Base-by-base conservation (phyloP, 2,113 vertebrate genomes). In the Ageneiosus marmoratus region DNA sequence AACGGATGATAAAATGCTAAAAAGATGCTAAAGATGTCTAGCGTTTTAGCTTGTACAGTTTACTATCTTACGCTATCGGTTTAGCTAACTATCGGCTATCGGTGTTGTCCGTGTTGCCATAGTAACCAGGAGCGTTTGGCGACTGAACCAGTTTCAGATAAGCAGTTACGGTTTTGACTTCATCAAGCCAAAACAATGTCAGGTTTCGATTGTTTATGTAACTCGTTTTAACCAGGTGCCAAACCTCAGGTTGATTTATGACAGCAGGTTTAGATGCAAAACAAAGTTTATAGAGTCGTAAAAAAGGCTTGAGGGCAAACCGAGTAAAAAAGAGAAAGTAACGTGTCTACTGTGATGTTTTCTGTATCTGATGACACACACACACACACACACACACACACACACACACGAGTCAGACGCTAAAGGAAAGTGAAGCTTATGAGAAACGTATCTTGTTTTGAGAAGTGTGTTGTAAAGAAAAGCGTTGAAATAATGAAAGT, bases 201-300 rank as follows among this genome's bases (percentile, higher is more conserved):
- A 37, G 50, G 9, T 2, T 76, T 22, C 1, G 20, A 24, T 24
- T 37, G 18, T 76, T 76, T 55, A 55, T 5, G 16, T 20, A 0
- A 29, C 11, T 18, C 20, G 29, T 60, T 41, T 50, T 22, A 53
- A 63, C 60, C 11, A 37, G 4, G 5, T 34, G 56, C 63, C 85
- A 77, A 72, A 80, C 65, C 82, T 22, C 44, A 20, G 46, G 58
- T 32, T 62, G 81, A 86, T 86, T 86, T 65, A 86, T 60, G 32
- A 3, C 6, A 24, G 29, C 82, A 10, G 3, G 20, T 79, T 79
- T 32, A 50, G 58, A 60, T 75, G 51, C 58, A 44, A 83, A 67
- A 83, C 22, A 20, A 81, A 75, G 13, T 32, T 70, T 20, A 24
- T 24, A 32, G 80, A 79, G 73, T 53, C 16, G 76, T 12, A 80